These are phyloP conservation scores for Strongylocentrotus purpuratus DNA, from an alignment of 35 echinoderm and acorn worm species.

Conservation along the genomic window DNA sequence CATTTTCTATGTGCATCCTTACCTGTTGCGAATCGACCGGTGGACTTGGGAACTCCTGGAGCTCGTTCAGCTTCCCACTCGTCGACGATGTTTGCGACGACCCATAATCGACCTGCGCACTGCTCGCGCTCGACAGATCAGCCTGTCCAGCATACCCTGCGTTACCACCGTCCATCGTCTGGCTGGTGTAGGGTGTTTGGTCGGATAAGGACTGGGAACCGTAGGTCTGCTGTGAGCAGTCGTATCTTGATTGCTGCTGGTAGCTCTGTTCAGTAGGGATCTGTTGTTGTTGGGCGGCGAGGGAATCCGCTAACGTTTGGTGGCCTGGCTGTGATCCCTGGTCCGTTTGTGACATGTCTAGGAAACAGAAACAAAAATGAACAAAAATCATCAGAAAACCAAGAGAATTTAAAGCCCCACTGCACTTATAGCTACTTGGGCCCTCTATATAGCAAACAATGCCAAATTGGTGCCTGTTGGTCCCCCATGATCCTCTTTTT, in stretches of 20 bases:
- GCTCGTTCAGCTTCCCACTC: slow-evolving; percentile 3
- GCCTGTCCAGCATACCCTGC: not conserved
- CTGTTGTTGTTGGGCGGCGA: slow-evolving; percentile 5
- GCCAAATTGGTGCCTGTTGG: too few species aligned
- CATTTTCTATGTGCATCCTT: not conserved
- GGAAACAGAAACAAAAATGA: not conserved
- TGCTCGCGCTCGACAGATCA: slow-evolving; percentile 18
- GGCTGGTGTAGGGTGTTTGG: slow-evolving; percentile 44
- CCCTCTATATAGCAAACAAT: too few species aligned
- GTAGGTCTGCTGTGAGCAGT: slow-evolving; percentile 41
- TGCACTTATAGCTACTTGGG: too few species aligned
- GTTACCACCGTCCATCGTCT: not conserved
- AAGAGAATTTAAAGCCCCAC: too few species aligned
- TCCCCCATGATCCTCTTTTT: too few species aligned
- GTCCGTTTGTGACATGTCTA: slow-evolving; percentile 23
- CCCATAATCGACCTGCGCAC: slow-evolving; percentile 28
- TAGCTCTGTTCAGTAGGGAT: not conserved
- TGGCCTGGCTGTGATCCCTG: not conserved
- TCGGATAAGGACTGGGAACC: slow-evolving; percentile 22
- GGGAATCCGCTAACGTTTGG: slow-evolving; percentile 36
- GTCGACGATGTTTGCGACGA: slow-evolving; percentile 52
- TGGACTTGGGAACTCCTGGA: slow-evolving; percentile 58
- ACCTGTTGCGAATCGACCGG: slow-evolving; percentile 76
- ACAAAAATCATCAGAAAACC: not conserved
- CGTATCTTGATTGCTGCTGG: slow-evolving; percentile 37